Percentiles rank a stretch among this genome's conserved stretches.
Evolutionary conservation across 2,113 vertebrate species (phyloP).

Genomic region (Bos indicus): DNA sequence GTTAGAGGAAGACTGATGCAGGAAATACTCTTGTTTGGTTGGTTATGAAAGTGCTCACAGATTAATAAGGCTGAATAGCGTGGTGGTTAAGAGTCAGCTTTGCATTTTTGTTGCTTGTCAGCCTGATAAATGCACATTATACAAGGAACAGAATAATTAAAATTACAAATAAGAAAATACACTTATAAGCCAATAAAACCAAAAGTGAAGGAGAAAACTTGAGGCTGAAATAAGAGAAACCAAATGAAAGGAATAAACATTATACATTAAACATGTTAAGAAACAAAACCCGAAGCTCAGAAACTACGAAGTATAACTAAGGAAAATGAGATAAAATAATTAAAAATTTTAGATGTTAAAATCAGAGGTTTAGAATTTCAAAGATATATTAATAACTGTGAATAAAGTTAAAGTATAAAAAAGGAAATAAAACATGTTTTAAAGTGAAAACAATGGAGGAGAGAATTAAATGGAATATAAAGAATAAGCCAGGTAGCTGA

Average conservation of each 20-base stretch:
- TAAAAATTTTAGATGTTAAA: background rate
- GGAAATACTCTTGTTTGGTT: background rate
- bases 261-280: background rate
- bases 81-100: background rate
- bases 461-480: background rate
- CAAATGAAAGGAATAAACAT: conserved; percentile 14
- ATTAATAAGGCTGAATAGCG: background rate
- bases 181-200: background rate
- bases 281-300: background rate
- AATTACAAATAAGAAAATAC: background rate
- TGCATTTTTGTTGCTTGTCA: background rate
- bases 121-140: background rate
- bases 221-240: background rate
- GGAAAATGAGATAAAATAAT: background rate
- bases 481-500: background rate
- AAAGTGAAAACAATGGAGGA: background rate
- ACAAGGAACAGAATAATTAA: background rate
- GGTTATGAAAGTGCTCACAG: background rate
- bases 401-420: background rate
- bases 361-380: background rate
- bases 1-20: background rate
- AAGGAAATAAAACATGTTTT: background rate
- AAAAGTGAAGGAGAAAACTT: background rate
- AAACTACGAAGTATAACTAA: background rate
- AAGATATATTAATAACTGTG: background rate